Base-by-base conservation (phyloP, 23 tunicate genomes). In the Halocynthia roretzi region DNA sequence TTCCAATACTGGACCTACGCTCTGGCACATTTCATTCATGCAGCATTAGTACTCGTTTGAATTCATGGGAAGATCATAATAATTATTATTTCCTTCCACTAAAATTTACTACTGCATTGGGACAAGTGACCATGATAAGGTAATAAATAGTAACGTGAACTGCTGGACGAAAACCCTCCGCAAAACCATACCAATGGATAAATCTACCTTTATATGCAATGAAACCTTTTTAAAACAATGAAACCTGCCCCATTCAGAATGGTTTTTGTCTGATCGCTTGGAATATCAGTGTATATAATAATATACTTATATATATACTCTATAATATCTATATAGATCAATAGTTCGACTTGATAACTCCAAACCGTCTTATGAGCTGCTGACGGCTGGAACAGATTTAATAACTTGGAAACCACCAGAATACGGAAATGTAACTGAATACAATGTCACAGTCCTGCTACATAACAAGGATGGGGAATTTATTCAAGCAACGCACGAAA, bases 331-430 rank as follows among this genome's bases (percentile, higher is more conserved):
- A 20, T 65, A 20, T 48, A 65, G 70, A 65, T 65, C 70, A 10
- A 20, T 15, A 15, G 70, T 65, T 65, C 0, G 31, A 20, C 5
- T 65, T 40, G 31, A 65, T 5, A 11, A 11, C 0, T 10, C 19
- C 1, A 65, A 20, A 15, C 22, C 22, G 10, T 65, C 70, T 20
- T 65, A 65, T 48, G 70, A 65, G 31, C 22, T 65, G 0, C 22
- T 74, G 63, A 50, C 56, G 52, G 64, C 78, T 10, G 78, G 78
- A 74, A 52, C 63, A 8, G 78, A 74, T n/a, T 54, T 52, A 53
- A 21, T 74, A 11, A 17, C 60, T n/a, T 74, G 78, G 78, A 10
- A 48, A 51, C 75, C 75, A 8, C 75, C 75, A 18, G 75, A 70
- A 18, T 20, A 20, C 0, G 75, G 12, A 19, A 52, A 70, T 8